Conservation (phyloP, 2,113 vertebrate species). For the Galemys pyrenaicus region DNA sequence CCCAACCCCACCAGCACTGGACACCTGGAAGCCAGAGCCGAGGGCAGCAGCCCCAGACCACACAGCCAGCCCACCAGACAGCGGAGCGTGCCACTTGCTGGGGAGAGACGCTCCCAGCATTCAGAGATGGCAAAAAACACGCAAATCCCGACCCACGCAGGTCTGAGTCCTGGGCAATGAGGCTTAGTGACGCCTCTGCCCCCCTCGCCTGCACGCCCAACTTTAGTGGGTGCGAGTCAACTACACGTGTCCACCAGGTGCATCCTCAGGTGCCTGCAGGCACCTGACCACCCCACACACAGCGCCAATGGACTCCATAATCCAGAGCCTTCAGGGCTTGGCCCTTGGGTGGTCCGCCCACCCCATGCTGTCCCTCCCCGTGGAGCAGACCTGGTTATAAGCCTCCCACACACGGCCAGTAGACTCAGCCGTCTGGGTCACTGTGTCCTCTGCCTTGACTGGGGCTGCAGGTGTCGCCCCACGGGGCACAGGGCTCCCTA, state of each 20-base stretch:
- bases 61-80: no score
- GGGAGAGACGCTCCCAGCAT: neutral
- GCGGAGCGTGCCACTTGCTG: no score
- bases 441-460: rapidly evolving
- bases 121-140: rapidly evolving
- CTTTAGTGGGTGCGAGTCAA: no score
- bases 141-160: neutral
- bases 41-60: neutral
- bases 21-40: neutral
- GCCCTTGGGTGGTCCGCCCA: neutral
- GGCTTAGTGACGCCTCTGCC: no score
- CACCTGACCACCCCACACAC: rapidly evolving
- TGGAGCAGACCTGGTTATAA: neutral
- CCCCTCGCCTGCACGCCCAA: neutral
- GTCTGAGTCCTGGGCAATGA: neutral
- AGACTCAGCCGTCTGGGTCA: rapidly evolving
- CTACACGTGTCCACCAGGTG: rapidly evolving
- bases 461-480: neutral
- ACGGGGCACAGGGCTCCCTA: rapidly evolving
- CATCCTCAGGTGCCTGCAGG: neutral
- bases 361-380: rapidly evolving
- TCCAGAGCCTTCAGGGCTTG: neutral
- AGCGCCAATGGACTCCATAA: neutral
- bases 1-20: neutral
- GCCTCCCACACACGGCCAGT: neutral